A percentile compares a stretch with the other conserved stretches of the same genome.
Conservation (phyloP, 2,797 vertebrate genomes). For the Enteromius treurensis region DNA sequence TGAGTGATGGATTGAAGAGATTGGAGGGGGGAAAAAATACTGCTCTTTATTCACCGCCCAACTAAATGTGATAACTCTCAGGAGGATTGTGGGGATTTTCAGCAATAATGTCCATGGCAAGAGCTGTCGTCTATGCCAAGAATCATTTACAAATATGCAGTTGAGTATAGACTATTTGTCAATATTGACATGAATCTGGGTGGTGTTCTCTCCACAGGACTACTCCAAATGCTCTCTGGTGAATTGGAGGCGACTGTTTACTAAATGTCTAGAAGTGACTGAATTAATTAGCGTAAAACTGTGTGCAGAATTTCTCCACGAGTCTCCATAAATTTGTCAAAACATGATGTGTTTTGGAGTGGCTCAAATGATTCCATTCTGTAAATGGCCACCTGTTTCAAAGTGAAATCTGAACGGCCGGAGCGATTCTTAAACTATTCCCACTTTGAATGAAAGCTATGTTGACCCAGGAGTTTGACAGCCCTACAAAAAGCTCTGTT, state of each 20-base stretch:
- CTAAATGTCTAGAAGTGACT: slow-evolving; percentile 54
- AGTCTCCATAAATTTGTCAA: slow-evolving; percentile 49
- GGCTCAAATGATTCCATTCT: slow-evolving; percentile 42
- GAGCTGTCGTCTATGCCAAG: slow-evolving; percentile 13
- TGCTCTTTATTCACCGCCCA: slow-evolving; percentile 47
- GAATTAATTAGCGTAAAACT: slow-evolving; percentile 50
- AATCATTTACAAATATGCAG: slow-evolving; percentile 43
- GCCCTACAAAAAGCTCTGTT: slow-evolving; percentile 16
- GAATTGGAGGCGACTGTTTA: slow-evolving; percentile 56
- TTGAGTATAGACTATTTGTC: slow-evolving; percentile 49
- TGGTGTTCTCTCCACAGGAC: slow-evolving; percentile 49
- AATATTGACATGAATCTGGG: slow-evolving; percentile 55
- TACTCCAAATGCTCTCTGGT: slow-evolving; percentile 53
- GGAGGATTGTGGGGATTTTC: slow-evolving; percentile 33
- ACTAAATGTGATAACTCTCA: slow-evolving; percentile 41
- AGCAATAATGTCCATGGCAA: slow-evolving; percentile 41
- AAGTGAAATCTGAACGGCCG: slow-evolving; percentile 13
- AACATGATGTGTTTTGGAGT: slow-evolving; percentile 22
- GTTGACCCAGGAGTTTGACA: slow-evolving; percentile 25
- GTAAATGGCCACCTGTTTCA: slow-evolving; percentile 41
- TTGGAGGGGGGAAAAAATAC: slow-evolving; percentile 20
- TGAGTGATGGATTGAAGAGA: slow-evolving; percentile 55
- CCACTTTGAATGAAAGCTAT: slow-evolving; percentile 22
- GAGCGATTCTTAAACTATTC: background rate
- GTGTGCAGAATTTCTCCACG: slow-evolving; percentile 38